phyloP scores from a whole-genome alignment of 2,888 invertebrate species.

The Hemithea aestivaria region DNA sequence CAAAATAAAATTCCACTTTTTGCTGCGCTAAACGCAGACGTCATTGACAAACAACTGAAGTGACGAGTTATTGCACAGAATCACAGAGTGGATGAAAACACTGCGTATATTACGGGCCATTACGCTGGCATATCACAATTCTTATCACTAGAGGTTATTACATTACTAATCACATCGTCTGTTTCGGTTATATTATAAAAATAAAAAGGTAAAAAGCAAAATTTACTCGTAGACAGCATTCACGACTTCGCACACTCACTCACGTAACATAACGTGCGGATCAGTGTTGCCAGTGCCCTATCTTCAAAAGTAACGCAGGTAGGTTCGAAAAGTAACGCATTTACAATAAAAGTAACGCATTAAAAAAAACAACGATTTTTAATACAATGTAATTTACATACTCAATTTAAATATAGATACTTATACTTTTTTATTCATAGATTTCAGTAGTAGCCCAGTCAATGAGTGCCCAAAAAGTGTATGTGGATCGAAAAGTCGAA shows the following conservation, averaged over 20 bases:
- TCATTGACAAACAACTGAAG: constrained; percentile 79
- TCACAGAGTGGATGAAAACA: constrained; percentile 73
- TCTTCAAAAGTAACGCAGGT: too few species aligned
- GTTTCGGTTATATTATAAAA: constrained; percentile 70
- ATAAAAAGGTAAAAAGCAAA: constrained; percentile 77
- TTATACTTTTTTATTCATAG: too few species aligned
- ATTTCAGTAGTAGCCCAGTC: too few species aligned
- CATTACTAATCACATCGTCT: constrained; percentile 65
- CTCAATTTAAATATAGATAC: too few species aligned
- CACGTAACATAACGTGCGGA: constrained; percentile 67
- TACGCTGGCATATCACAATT: constrained; percentile 69
- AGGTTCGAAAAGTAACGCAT: too few species aligned
- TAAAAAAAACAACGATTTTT: too few species aligned
- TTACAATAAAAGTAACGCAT: too few species aligned
- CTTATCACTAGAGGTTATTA: constrained; percentile 71
- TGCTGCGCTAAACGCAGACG: constrained; percentile 78
- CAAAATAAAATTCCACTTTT: constrained; percentile 77
- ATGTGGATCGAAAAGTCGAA: too few species aligned
- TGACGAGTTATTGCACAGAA: constrained; percentile 75
- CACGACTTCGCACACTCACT: constrained; percentile 76
- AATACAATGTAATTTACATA: too few species aligned
- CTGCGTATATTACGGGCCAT: constrained; percentile 65
- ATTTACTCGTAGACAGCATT: constrained; percentile 71
- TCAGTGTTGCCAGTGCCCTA: too few species aligned
- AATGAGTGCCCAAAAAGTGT: too few species aligned